Percentiles rank a stretch among this genome's conserved stretches.
Conservation (phyloP, 1,140 invertebrate genomes). For the Lordiphosa collinella region DNA sequence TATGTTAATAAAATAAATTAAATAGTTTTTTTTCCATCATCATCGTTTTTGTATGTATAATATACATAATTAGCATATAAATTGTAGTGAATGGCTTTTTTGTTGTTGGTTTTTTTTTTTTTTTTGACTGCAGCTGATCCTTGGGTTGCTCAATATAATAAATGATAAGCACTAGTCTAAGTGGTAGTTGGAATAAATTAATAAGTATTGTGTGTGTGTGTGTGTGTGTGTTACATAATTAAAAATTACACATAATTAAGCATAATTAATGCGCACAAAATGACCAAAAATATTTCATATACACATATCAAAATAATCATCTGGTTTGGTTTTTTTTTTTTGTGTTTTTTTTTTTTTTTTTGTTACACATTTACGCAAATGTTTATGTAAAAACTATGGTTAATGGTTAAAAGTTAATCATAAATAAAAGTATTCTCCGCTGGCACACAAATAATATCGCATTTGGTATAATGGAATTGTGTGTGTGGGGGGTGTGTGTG, state of each 20-base stretch:
- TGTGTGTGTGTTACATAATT: conserved; percentile 24
- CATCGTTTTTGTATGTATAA: conserved; percentile 43
- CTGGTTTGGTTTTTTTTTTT: conserved; percentile 13
- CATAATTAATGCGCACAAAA: conserved; percentile 15
- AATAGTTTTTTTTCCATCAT: conserved; percentile 48
- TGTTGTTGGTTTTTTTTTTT: conserved; percentile 22
- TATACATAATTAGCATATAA: conserved; percentile 25
- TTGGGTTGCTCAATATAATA: conserved; percentile 4
- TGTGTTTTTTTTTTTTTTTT: conserved; percentile 5
- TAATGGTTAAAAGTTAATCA: conserved; percentile 35
- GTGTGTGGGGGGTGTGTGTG: conserved; percentile 1
- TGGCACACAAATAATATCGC: conserved; percentile 69
- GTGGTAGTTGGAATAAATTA: conserved; percentile 24
- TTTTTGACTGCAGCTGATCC: conserved; percentile 5
- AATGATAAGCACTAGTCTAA: conserved; percentile 21
- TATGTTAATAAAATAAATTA: conserved; percentile 76
- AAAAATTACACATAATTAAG: conserved; percentile 48
- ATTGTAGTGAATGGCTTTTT: conserved; percentile 38
- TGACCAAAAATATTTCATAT: conserved; percentile 38
- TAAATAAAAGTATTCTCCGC: conserved; percentile 63
- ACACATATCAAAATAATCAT: conserved; percentile 13
- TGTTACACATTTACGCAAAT: conserved; percentile 17
- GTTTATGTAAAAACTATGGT: conserved; percentile 5
- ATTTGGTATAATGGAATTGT: conserved; percentile 31
- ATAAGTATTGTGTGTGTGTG: conserved; percentile 6